Conservation (phyloP, 2,888 invertebrate genomes). For the Aphidius colemani region DNA sequence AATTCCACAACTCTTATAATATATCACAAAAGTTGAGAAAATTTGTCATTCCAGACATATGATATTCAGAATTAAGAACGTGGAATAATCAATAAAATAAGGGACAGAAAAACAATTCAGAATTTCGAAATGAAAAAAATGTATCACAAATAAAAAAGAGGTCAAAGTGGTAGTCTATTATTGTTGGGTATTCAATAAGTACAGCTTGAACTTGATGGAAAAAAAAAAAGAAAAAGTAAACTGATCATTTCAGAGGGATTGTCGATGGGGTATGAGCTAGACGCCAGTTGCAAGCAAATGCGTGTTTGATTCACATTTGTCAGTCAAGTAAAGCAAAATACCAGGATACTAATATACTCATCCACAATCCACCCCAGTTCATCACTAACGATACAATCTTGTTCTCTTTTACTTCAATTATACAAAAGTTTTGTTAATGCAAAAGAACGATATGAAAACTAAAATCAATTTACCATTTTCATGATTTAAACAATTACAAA, state of each 20-base stretch:
- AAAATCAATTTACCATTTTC: too few relatives aligned
- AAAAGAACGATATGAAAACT: too few relatives aligned
- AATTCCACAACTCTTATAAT: not conserved
- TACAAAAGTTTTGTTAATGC: too few relatives aligned
- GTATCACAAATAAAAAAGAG: constrained; percentile 22
- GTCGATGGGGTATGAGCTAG: constrained; percentile 14
- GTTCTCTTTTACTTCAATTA: too few relatives aligned
- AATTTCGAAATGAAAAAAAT: too few relatives aligned
- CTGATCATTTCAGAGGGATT: not conserved
- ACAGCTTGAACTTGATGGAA: constrained; percentile 43
- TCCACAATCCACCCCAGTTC: constrained; percentile 20
- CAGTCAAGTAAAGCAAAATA: constrained; percentile 40
- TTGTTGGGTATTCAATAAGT: constrained; percentile 11
- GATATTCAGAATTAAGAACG: too few relatives aligned
- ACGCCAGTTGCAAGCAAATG: constrained; percentile 32
- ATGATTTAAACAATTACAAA: too few relatives aligned
- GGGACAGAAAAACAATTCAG: too few relatives aligned
- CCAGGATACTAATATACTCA: constrained; percentile 47
- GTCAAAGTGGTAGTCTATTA: constrained; percentile 47
- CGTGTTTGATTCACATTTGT: constrained; percentile 51
- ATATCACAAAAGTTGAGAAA: too few relatives aligned
- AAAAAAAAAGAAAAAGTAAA: constrained; percentile 7
- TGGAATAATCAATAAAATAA: too few relatives aligned
- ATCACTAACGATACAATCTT: too few relatives aligned
- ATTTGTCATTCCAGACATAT: too few relatives aligned